These are phyloP conservation scores for Acanthococcus lagerstroemiae DNA, from an alignment of 2,888 invertebrate genomes.

Conservation along the genomic window DNA sequence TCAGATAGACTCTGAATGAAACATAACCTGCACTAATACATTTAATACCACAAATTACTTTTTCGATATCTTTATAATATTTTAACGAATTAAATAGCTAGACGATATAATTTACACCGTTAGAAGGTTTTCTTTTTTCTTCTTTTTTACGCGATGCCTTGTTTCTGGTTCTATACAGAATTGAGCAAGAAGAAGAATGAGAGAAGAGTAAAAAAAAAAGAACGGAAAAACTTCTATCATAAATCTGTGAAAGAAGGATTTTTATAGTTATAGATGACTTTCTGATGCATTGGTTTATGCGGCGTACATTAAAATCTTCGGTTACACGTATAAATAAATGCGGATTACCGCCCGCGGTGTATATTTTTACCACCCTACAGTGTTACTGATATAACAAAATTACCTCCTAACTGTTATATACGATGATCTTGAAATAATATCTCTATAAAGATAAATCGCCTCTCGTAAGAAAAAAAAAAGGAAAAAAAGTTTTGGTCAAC, in stretches of 20 bases:
- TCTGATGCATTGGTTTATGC: conserved; percentile 26
- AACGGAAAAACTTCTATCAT: conserved; percentile 15
- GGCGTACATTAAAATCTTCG: conserved; percentile 19
- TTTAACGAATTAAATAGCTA: conserved; percentile 20
- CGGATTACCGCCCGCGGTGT: conserved; percentile 22
- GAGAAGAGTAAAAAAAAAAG: conserved; percentile 8
- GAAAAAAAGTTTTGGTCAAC: no score
- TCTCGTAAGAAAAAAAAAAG: no score
- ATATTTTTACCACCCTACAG: conserved; percentile 28
- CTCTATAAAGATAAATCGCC: conserved; percentile 24
- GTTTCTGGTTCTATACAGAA: no score
- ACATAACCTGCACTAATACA: conserved; percentile 10
- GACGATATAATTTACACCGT: conserved; percentile 25
- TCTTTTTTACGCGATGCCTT: not conserved
- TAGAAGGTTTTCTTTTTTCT: conserved; percentile 11
- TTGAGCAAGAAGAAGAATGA: no score
- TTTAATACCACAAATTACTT: conserved; percentile 24
- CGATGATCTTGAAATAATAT: conserved; percentile 23
- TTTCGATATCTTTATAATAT: conserved; percentile 26
- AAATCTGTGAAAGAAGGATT: conserved; percentile 26
- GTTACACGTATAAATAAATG: conserved; percentile 26
- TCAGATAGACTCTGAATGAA: not conserved
- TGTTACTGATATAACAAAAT: conserved; percentile 30
- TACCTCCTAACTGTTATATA: conserved; percentile 28
- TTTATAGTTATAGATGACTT: conserved; percentile 26